Evolutionary conservation across 2,888 invertebrate genomes (phyloP), one percentile per base, ranked within the genome.

Genomic region (Trachelus stipa): DNA sequence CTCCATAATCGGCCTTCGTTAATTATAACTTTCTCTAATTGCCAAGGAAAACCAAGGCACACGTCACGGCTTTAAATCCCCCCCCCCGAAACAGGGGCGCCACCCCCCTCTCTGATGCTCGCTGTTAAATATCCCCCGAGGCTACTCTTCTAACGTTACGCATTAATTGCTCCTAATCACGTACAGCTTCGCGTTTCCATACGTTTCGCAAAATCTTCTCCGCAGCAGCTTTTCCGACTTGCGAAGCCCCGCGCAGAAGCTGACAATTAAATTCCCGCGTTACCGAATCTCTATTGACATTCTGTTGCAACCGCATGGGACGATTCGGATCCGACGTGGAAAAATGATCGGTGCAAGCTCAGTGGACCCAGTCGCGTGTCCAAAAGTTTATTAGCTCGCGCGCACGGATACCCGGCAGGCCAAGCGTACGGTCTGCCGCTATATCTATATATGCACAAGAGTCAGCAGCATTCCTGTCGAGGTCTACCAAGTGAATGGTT

Each of bases 21-120:
- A 73, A 77, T 77, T 73, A 77, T 77, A 77, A 77, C 73, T 77
- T 77, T 77, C 15, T 35, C 76, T 77, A 77, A 77, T 77, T 77
- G 76, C 76, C 71, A 73, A 73, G 15, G 33, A 56, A 77, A 77
- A 56, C 34, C 30, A 2, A 31, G 73, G 23, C 40, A 15, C 31
- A 30, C 68, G 73, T 40, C 30, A 37, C 56, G 11, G 40, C 15
- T 40, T 77, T 40, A 34, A 77, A 34, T 73, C 40, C 31, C n/a
- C 40, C 31, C n/a, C 12, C 2, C 33, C 6, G 30, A n/a, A 69
- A 30, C 69, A 15, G 30, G 30, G 1, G 69, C 33, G 15, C 37
- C 37, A 40, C 15, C 15, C 37, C 4, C 12, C 11, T 56, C 74
- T 74, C 74, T 69, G 40, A 34, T 77, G 69, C 69, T 4, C 37